These are phyloP conservation scores for Cryptocephalus moraei DNA, from an alignment of 2,888 invertebrate species.

Conservation along the genomic window DNA sequence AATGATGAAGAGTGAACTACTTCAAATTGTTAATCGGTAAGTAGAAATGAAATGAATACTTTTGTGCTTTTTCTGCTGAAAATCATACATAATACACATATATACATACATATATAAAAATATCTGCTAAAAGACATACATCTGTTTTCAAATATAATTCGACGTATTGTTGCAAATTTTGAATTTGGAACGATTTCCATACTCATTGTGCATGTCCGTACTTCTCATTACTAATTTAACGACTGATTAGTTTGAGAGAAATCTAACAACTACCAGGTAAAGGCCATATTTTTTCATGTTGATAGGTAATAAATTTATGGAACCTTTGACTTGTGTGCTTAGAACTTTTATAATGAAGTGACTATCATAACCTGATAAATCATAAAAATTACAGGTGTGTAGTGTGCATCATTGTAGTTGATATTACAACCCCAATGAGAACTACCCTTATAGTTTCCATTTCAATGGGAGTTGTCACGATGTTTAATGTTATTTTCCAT, in stretches of 20 bases:
- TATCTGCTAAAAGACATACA: constrained; percentile 8
- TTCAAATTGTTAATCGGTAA: too few species aligned
- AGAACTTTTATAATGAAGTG: constrained; percentile 18
- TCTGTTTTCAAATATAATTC: constrained; percentile 13
- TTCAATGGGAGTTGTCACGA: neutral
- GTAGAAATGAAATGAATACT: too few species aligned
- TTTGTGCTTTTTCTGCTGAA: too few species aligned
- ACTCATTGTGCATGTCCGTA: too few species aligned
- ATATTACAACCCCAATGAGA: constrained; percentile 16
- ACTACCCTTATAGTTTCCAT: neutral
- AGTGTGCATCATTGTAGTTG: constrained; percentile 12
- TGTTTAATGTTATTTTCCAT: too few species aligned
- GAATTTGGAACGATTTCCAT: constrained; percentile 13
- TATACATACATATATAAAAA: constrained; percentile 7
- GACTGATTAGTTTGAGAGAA: too few species aligned
- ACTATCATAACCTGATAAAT: constrained; percentile 17
- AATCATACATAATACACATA: constrained; percentile 23
- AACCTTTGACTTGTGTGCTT: constrained; percentile 10
- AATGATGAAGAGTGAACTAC: too few species aligned
- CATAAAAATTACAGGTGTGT: constrained; percentile 18
- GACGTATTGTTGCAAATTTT: constrained; percentile 22
- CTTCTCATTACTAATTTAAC: too few species aligned
- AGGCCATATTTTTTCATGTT: constrained; percentile 4
- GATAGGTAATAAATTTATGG: constrained; percentile 10
- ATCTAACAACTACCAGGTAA: too few species aligned